Percentiles rank a stretch among this genome's conserved stretches.
Evolutionary conservation across 2,888 invertebrate species (phyloP).

Genomic region (Diaphora mendica): DNA sequence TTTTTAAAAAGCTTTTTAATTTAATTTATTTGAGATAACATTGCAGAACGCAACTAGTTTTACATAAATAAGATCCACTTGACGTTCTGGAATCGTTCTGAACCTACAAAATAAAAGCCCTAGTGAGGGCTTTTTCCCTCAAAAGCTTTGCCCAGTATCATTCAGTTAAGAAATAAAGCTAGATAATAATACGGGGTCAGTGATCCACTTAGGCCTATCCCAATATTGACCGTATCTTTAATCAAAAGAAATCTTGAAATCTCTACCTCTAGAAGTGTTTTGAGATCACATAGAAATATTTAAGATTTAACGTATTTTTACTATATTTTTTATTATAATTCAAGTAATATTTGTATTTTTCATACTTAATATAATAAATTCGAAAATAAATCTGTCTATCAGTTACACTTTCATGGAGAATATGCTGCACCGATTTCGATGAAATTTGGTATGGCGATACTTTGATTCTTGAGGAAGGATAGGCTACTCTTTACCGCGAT

Average conservation of each 20-base stretch:
- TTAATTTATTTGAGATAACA: too few species aligned
- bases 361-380: too few species aligned
- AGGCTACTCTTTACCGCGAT: too few species aligned
- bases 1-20: too few species aligned
- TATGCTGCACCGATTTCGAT: too few species aligned
- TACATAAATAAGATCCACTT: background rate
- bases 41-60: background rate
- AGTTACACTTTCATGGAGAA: too few species aligned
- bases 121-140: background rate
- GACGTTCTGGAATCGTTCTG: too few species aligned
- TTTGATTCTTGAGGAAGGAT: too few species aligned
- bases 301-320: background rate
- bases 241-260: constrained; percentile 50
- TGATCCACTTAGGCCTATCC: constrained; percentile 40
- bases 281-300: background rate
- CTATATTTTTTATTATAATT: background rate
- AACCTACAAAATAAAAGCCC: too few species aligned
- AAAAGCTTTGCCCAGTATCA: background rate
- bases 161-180: constrained; percentile 8
- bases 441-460: too few species aligned
- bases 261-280: constrained; percentile 18
- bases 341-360: too few species aligned
- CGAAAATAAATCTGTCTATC: too few species aligned
- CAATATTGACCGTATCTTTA: constrained; percentile 50
- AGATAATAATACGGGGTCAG: constrained; percentile 1